Conservation (phyloP, 2,888 invertebrate species). For the Mythimna vitellina region DNA sequence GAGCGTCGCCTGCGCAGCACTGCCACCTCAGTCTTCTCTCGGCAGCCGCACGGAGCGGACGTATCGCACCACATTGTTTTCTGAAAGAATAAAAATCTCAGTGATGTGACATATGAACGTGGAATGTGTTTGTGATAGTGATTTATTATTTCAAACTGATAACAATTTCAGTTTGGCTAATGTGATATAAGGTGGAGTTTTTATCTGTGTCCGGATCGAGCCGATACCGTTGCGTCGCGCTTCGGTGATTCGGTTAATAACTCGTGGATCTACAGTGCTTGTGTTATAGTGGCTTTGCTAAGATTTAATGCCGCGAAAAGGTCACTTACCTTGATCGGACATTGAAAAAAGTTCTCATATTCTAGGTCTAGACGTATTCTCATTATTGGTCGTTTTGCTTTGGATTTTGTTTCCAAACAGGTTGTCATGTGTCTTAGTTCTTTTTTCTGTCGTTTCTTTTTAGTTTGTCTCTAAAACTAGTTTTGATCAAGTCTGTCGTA, state of each 20-base stretch:
- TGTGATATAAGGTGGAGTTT: slow-evolving; percentile 71
- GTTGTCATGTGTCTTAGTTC: slow-evolving; percentile 60
- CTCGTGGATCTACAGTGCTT: slow-evolving; percentile 84
- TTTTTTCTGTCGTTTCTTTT: slow-evolving; percentile 49
- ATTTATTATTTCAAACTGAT: slow-evolving; percentile 68
- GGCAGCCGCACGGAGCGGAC: slow-evolving; percentile 74
- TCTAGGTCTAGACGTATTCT: slow-evolving; percentile 45
- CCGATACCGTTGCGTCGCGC: slow-evolving; percentile 87
- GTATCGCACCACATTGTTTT: slow-evolving; percentile 66
- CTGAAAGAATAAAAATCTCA: slow-evolving; percentile 63
- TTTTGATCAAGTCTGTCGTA: slow-evolving; percentile 63
- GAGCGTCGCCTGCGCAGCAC: slow-evolving; percentile 84
- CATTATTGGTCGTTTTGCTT: slow-evolving; percentile 61
- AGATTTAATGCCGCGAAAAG: slow-evolving; percentile 87
- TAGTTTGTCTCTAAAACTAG: slow-evolving; percentile 66
- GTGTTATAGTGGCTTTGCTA: slow-evolving; percentile 84
- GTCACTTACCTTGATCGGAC: slow-evolving; percentile 88
- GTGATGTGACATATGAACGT: slow-evolving; percentile 75
- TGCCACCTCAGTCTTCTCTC: slow-evolving; percentile 83
- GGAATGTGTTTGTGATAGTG: slow-evolving; percentile 68
- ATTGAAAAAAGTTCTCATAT: slow-evolving; percentile 64
- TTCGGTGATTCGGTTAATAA: slow-evolving; percentile 87
- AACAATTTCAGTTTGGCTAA: slow-evolving; percentile 71
- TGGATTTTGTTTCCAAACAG: slow-evolving; percentile 69
- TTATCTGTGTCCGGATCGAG: slow-evolving; percentile 73